Evolutionary conservation across 1,140 invertebrate genomes (phyloP).

Genomic region (Paraescarpia echinospica): DNA sequence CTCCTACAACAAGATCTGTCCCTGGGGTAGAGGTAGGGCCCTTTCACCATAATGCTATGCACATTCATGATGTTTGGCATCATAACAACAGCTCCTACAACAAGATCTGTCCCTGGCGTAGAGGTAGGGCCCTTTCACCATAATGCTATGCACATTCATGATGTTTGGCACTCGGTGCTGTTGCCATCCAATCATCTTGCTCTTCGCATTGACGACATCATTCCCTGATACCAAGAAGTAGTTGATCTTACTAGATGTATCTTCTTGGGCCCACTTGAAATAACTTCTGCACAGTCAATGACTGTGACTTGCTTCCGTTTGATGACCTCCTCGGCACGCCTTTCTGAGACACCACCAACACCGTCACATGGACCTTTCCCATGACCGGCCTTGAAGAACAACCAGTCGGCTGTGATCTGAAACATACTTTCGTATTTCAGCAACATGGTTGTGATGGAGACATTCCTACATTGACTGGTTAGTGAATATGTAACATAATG

Average conservation of each 20-base stretch:
- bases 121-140: no score
- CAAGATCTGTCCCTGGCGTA: no score
- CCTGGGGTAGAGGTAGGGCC: no score
- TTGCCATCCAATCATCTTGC: neutral
- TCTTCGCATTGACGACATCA: constrained; percentile 17
- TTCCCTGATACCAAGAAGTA: constrained; percentile 16
- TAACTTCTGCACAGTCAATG: constrained; percentile 36
- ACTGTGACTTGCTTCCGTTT: constrained; percentile 28
- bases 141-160: neutral
- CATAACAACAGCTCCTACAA: no score
- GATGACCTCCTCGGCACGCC: constrained; percentile 34
- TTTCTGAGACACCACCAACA: constrained; percentile 32
- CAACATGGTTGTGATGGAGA: constrained; percentile 28
- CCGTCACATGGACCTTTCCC: constrained; percentile 39
- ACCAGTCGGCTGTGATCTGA: constrained; percentile 30
- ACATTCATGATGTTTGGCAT: neutral
- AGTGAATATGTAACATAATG: constrained; percentile 29
- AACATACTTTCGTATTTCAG: constrained; percentile 13
- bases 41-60: no score
- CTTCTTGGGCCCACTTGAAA: constrained; percentile 29
- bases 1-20: neutral
- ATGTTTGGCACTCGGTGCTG: neutral
- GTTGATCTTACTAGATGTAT: constrained; percentile 18
- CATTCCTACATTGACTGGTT: constrained; percentile 35
- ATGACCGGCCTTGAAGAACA: constrained; percentile 36